Conservation (phyloP, 2,113 vertebrate genomes). For the Clinocottus analis region DNA sequence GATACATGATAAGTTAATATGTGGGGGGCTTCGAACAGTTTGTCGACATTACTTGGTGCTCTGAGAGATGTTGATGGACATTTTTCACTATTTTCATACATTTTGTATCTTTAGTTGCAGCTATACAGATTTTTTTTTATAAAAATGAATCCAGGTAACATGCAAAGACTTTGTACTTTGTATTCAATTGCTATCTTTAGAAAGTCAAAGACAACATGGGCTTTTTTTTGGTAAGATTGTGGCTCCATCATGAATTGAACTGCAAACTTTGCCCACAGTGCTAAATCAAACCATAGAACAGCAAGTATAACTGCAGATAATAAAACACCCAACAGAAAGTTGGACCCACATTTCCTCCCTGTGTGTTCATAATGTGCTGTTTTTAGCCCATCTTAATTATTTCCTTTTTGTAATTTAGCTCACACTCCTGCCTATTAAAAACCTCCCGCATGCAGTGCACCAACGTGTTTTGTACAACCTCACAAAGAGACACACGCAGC, state of each 20-base stretch:
- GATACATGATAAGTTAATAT: too few species aligned
- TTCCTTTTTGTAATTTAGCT: not conserved
- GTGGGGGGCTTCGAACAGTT: too few species aligned
- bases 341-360: not conserved
- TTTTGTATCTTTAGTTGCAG: not conserved
- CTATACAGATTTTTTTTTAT: too few species aligned
- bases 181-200: too few species aligned
- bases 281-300: not conserved
- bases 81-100: not conserved
- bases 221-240: not conserved
- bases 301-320: not conserved
- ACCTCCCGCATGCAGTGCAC: not conserved
- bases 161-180: too few species aligned
- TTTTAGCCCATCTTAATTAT: not conserved
- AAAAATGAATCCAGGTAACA: not conserved
- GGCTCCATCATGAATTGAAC: not conserved
- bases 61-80: too few species aligned
- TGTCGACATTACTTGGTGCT: too few species aligned
- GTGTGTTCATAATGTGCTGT: not conserved
- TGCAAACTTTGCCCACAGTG: not conserved
- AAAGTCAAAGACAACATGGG: not conserved
- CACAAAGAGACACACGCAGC: not conserved
- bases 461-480: not conserved
- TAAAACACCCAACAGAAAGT: not conserved
- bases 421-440: conserved; percentile 27